phyloP scores from a whole-genome alignment of 2,888 invertebrate species.

The Drosophila leonis region DNA sequence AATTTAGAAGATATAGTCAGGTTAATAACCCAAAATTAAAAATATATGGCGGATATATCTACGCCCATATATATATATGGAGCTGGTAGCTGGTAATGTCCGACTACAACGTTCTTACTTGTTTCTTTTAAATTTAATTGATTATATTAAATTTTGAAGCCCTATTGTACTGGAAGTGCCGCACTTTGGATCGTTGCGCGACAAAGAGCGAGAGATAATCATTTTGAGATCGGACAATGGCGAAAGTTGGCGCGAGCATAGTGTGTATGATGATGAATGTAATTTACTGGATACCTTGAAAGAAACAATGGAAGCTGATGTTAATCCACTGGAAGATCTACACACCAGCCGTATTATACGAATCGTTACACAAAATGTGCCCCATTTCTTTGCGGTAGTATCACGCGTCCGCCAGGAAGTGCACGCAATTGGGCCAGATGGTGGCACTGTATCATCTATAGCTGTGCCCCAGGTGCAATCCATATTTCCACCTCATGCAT shows the following conservation, averaged over 20 bases:
- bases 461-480: constrained; percentile 95
- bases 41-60: too few relatives aligned
- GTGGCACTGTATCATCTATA: constrained; percentile 97
- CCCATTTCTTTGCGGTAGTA: constrained; percentile 98
- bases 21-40: too few relatives aligned
- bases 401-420: constrained; percentile 98
- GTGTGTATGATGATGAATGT: constrained; percentile 93
- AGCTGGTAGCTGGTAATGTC: too few relatives aligned
- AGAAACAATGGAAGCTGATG: constrained; percentile 88
- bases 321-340: constrained; percentile 91
- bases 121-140: background rate
- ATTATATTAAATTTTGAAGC: constrained; percentile 85
- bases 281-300: constrained; percentile 96
- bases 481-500: constrained; percentile 96
- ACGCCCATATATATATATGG: too few relatives aligned
- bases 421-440: constrained; percentile 98
- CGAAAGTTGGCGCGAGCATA: constrained; percentile 99
- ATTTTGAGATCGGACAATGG: constrained; percentile 98
- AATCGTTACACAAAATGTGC: constrained; percentile 98
- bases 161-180: constrained; percentile 98
- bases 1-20: too few relatives aligned
- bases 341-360: constrained; percentile 96
- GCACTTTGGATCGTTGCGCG: constrained; percentile 97
- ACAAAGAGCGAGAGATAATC: constrained; percentile 97
- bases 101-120: too few relatives aligned